Percentiles rank a stretch among this genome's conserved stretches.
Evolutionary conservation across 2,888 invertebrate species (phyloP).

Genomic region (Sycophila texana): DNA sequence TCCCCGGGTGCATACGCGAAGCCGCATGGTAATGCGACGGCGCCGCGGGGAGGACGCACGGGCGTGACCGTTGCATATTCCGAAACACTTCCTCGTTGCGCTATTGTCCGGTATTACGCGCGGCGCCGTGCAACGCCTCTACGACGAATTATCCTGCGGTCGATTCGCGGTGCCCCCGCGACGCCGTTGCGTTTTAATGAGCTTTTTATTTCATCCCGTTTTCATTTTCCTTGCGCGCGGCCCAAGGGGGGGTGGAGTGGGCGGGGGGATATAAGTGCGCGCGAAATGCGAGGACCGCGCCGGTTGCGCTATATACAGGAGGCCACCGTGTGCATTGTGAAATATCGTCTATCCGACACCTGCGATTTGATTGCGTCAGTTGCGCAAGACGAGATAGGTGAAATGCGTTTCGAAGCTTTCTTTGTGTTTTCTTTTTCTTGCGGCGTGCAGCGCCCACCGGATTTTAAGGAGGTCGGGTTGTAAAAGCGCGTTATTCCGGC

Average conservation of each 20-base stretch:
- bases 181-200: not conserved
- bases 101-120: slow-evolving; percentile 39
- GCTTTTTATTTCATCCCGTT: too few species aligned
- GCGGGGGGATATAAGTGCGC: too few species aligned
- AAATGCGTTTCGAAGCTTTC: not conserved
- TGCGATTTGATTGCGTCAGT: not conserved
- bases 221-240: too few species aligned
- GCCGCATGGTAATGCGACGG: too few species aligned
- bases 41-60: not conserved
- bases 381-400: not conserved
- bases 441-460: not conserved
- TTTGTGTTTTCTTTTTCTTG: not conserved
- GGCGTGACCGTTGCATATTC: slow-evolving; percentile 42
- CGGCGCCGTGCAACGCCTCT: not conserved
- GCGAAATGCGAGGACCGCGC: too few species aligned
- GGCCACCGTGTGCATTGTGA: not conserved
- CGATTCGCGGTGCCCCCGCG: not conserved
- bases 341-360: not conserved
- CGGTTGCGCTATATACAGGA: too few species aligned
- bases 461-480: not conserved
- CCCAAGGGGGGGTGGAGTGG: too few species aligned
- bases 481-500: not conserved
- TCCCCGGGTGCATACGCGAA: too few species aligned
- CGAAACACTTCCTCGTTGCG: slow-evolving; percentile 37
- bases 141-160: not conserved